These are phyloP conservation scores for Ctenoplectra terminalis DNA, from an alignment of 1,140 invertebrate species.

Conservation along the genomic window DNA sequence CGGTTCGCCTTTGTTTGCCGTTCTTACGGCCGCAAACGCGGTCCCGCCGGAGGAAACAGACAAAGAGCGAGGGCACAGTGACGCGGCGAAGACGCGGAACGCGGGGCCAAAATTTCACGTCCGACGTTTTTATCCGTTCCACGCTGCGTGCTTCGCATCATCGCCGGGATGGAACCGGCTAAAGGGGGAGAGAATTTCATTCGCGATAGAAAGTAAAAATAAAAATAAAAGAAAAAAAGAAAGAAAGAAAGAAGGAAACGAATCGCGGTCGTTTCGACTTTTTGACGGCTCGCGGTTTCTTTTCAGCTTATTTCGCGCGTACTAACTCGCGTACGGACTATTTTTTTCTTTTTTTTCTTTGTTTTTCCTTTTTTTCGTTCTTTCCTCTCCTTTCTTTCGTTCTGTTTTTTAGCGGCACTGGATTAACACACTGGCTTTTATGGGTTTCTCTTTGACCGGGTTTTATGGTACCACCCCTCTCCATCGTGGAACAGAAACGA, in stretches of 20 bases:
- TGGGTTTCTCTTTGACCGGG: background rate
- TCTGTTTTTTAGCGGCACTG: background rate
- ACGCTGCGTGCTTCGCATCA: background rate
- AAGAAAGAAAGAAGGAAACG: too few species aligned
- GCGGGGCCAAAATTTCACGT: conserved; percentile 6
- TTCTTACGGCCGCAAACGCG: conserved; percentile 11
- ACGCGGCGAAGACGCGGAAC: background rate
- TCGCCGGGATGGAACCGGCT: background rate
- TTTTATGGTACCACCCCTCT: background rate
- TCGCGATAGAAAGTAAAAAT: too few species aligned
- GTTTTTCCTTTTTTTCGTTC: too few species aligned
- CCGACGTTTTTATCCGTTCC: conserved; percentile 4
- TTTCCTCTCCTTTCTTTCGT: background rate
- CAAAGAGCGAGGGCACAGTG: background rate
- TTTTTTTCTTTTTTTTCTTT: too few species aligned
- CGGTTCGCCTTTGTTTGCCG: conserved; percentile 64
- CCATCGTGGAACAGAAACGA: background rate
- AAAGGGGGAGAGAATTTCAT: conserved; percentile 1
- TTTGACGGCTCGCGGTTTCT: background rate
- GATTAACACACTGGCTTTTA: conserved; percentile 16
- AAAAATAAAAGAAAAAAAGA: too few species aligned
- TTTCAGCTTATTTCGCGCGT: background rate
- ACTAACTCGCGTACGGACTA: background rate
- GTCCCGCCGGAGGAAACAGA: background rate
- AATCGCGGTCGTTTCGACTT: conserved; percentile 1